A percentile compares a stretch with the other conserved stretches of the same genome.
Conservation (phyloP, 1,140 invertebrate species). For the Zaprionus vittiger region DNA sequence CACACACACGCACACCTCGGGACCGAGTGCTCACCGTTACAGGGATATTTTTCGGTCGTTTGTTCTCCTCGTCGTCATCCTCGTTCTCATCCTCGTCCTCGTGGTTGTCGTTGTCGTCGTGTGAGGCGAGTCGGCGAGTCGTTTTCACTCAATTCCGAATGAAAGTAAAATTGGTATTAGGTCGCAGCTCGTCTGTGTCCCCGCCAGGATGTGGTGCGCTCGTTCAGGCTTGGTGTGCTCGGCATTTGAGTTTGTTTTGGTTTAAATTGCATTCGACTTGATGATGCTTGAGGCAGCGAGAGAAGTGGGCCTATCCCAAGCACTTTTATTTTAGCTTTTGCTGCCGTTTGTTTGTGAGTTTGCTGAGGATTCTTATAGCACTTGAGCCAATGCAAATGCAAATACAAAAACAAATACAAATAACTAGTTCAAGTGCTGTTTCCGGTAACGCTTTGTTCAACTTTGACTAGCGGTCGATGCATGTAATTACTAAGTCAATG, state of each 20-base stretch:
- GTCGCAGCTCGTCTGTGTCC: conserved; percentile 7
- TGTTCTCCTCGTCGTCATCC: conserved; percentile 5
- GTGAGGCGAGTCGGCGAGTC: conserved; percentile 24
- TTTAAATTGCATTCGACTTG: conserved; percentile 77
- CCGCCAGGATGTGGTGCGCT: conserved; percentile 11
- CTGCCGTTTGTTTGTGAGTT: conserved; percentile 30
- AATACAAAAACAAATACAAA: conserved; percentile 47
- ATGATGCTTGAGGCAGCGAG: conserved; percentile 49
- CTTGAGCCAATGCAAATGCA: conserved; percentile 49
- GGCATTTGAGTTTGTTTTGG: conserved; percentile 80
- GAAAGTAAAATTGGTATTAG: conserved; percentile 70
- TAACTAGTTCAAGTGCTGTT: conserved; percentile 44
- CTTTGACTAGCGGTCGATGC: not conserved
- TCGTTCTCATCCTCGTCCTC: not conserved
- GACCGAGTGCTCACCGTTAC: not conserved
- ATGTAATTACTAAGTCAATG: not conserved
- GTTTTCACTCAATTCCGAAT: conserved; percentile 80
- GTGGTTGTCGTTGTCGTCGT: not conserved
- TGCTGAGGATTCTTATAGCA: conserved; percentile 42
- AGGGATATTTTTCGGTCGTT: conserved; percentile 41
- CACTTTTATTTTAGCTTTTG: conserved; percentile 61
- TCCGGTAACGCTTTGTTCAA: conserved; percentile 23
- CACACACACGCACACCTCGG: conserved; percentile 8
- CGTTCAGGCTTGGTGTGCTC: conserved; percentile 28
- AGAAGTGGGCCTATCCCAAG: conserved; percentile 80